Evolutionary conservation across 1,140 invertebrate species (phyloP).

Genomic region (Aricia agestis): DNA sequence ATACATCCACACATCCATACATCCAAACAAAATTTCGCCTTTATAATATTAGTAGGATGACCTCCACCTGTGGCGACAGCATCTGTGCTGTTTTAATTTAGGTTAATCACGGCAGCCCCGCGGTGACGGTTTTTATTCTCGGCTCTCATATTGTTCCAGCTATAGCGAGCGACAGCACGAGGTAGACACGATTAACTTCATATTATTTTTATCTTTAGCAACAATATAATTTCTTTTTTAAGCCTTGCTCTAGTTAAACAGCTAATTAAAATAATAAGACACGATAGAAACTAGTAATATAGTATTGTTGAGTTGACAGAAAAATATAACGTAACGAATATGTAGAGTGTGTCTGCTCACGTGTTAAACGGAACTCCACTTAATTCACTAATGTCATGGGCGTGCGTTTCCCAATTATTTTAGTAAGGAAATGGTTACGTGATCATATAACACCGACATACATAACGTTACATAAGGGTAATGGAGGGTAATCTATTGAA

Average conservation of each 20-base stretch:
- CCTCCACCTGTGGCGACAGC: neutral
- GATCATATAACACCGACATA: neutral
- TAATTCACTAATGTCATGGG: neutral
- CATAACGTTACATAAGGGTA: neutral
- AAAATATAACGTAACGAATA: neutral
- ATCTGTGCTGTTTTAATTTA: neutral
- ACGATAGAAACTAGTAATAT: no score
- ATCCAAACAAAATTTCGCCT: no score
- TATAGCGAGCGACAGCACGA: neutral
- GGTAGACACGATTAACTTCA: neutral
- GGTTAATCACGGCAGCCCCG: neutral
- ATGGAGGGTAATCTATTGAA: neutral
- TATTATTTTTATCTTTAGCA: neutral
- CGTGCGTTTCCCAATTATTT: slow-evolving; percentile 5
- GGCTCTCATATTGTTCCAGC: neutral
- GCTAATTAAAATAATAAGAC: no score
- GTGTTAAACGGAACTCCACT: neutral
- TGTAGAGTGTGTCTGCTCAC: neutral
- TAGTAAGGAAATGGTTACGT: slow-evolving; percentile 4
- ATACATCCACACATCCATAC: no score
- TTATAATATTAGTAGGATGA: no score
- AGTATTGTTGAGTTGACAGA: no score
- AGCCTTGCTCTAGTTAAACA: no score
- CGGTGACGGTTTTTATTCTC: neutral
- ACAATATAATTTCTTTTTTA: no score